Evolutionary conservation across 2,113 vertebrate species (phyloP).

Genomic region (Helogale parvula): DNA sequence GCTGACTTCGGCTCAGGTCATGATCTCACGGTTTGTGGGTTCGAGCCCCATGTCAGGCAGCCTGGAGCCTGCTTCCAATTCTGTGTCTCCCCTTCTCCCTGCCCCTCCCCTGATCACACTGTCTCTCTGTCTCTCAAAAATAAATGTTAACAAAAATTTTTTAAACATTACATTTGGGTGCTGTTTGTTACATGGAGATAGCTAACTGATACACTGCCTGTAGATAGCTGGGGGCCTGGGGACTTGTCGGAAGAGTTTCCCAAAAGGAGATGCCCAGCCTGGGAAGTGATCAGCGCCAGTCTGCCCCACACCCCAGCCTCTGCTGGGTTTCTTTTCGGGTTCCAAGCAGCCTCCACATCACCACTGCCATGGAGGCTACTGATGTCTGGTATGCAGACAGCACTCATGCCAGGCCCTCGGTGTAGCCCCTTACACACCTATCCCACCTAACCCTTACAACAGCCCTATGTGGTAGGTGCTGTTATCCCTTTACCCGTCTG

Average conservation of each 20-base stretch:
- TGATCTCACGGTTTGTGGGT: no score
- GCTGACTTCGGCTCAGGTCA: no score
- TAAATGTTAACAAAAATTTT: no score
- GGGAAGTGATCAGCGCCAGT: no score
- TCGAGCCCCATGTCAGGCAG: no score
- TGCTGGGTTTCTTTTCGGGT: not conserved
- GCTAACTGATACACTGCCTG: not conserved
- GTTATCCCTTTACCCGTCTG: not conserved
- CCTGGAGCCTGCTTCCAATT: no score
- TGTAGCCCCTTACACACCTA: not conserved
- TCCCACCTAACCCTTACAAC: not conserved
- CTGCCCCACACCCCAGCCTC: not conserved
- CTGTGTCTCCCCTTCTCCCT: no score
- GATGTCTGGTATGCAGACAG: not conserved
- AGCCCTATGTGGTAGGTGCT: not conserved
- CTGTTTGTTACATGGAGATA: not conserved
- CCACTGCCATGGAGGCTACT: accelerated
- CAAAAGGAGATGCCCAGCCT: not conserved
- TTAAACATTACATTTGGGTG: not conserved
- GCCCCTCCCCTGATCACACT: no score
- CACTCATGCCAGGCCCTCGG: not conserved
- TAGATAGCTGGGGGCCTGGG: not conserved
- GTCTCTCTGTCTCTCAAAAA: no score
- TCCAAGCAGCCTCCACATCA: not conserved
- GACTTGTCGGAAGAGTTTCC: not conserved